A percentile compares a stretch with the other conserved stretches of the same genome.
phyloP scores from a whole-genome alignment of 2,113 vertebrate genomes.

The Elephas maximus region DNA sequence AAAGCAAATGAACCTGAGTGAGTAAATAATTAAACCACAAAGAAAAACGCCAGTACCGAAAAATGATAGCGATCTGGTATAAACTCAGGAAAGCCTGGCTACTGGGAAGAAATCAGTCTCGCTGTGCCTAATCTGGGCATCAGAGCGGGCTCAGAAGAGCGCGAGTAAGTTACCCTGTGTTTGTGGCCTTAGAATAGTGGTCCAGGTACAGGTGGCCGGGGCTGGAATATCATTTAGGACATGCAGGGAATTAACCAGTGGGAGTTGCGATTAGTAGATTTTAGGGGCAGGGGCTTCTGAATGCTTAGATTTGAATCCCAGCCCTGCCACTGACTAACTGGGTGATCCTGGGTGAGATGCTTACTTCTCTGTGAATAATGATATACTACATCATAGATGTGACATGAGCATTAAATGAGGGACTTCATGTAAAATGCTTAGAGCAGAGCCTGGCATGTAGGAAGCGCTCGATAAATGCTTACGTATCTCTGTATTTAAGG shows the following conservation, averaged over 20 bases:
- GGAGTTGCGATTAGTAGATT: accelerated
- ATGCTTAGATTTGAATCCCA: neutral
- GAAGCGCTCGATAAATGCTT: neutral
- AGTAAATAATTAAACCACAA: slow-evolving; percentile 84
- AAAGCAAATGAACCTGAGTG: slow-evolving; percentile 81
- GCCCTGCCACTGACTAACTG: neutral
- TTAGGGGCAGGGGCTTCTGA: neutral
- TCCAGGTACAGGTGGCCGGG: neutral
- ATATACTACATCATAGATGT: neutral
- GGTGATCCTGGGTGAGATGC: neutral
- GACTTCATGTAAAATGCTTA: neutral
- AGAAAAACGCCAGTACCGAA: slow-evolving; percentile 67
- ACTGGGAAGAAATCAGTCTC: slow-evolving; percentile 41
- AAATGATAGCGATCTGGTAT: slow-evolving; percentile 65
- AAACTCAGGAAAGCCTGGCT: slow-evolving; percentile 67
- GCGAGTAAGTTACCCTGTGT: accelerated
- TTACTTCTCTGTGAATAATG: neutral
- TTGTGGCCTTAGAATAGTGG: neutral
- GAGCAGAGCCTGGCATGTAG: neutral
- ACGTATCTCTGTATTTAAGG: neutral
- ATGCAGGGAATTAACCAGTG: neutral
- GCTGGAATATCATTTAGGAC: neutral
- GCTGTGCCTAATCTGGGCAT: neutral
- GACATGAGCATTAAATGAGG: neutral
- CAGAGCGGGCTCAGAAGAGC: neutral